These are phyloP conservation scores for Fragum sueziense DNA, from an alignment of 2,888 invertebrate genomes.

Conservation along the genomic window DNA sequence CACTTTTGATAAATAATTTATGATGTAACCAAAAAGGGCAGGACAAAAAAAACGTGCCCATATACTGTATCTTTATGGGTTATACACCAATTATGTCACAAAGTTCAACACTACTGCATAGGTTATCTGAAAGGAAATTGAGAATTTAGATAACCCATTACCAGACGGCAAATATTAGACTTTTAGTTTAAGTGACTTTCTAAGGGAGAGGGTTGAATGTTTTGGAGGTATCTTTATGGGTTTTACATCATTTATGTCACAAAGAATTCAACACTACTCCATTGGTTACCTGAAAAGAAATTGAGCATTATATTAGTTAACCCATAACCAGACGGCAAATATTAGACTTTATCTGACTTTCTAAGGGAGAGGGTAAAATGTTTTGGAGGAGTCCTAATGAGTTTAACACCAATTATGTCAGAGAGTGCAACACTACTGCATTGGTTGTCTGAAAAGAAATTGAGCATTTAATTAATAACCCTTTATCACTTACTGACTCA, in stretches of 20 bases:
- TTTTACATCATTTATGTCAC: slow-evolving; percentile 59
- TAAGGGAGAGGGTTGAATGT: slow-evolving; percentile 34
- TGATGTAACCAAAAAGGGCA: no score
- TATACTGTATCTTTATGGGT: slow-evolving; percentile 52
- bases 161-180: no score
- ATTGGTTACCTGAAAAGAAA: slow-evolving; percentile 43
- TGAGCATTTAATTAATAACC: no score
- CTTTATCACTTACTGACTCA: no score
- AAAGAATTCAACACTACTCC: slow-evolving; percentile 47
- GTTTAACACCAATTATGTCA: slow-evolving; percentile 59
- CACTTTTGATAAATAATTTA: no score
- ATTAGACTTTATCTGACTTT: no score
- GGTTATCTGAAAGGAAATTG: slow-evolving; percentile 39
- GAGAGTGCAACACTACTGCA: slow-evolving; percentile 46
- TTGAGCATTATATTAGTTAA: background rate
- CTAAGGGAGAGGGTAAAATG: slow-evolving; percentile 36
- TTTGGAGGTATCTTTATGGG: slow-evolving; percentile 56
- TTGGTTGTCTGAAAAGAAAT: slow-evolving; percentile 39
- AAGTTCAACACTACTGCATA: slow-evolving; percentile 48
- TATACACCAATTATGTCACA: slow-evolving; percentile 59
- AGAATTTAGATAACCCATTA: no score
- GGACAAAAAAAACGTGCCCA: no score
- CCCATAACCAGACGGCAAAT: background rate
- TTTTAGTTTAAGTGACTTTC: no score
- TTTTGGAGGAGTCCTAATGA: slow-evolving; percentile 55